Evolutionary conservation across 2,797 vertebrate genomes (phyloP), one percentile per base, ranked within the genome.

Genomic region (Pygocentrus nattereri): DNA sequence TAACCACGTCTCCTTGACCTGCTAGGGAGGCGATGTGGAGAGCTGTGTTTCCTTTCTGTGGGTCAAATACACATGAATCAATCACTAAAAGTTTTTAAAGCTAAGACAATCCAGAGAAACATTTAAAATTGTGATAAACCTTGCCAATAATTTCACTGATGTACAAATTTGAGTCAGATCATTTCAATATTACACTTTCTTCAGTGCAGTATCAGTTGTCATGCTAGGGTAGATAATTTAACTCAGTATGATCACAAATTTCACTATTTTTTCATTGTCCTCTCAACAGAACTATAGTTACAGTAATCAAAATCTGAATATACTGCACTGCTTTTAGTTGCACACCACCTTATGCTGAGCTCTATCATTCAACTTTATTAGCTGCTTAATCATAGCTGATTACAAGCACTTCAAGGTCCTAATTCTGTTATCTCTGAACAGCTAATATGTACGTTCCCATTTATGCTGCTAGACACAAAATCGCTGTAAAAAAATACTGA

Each of bases 11-110:
- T 5, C 87, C 92, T 91, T 99, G 98, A 85, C 98, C 98, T 5
- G 98, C 98, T 84, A 99, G 90, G 34, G 98, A 99, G 7, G 98
- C 94, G 27, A 99, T 99, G 90, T 99, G 98, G 52, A 99, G 96
- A 11, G 97, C 97, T 15, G 98, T 98, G 90, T 99, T 99, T 86
- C 98, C 98, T 92, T 99, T 99, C 98, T 99, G 94, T 76, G 0
- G 65, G 76, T 19, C 41, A 75, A 74, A 76, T 38, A 70, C n/a
- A 30, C 8, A 62, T 27, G 5, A 44, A 44, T 44, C 12, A 44
- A 11, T 44, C 41, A 12, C 41, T 44, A 12, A 44, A 44, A 44
- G 10, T 0, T 44, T 11, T 44, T 44, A 44, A 38, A 38, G 38
- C 8, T 38, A 6, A 38, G 41, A 44, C 41, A 44, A 44, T 10